Base-by-base conservation (phyloP, 2,797 vertebrate species). In the Momotus momota region DNA sequence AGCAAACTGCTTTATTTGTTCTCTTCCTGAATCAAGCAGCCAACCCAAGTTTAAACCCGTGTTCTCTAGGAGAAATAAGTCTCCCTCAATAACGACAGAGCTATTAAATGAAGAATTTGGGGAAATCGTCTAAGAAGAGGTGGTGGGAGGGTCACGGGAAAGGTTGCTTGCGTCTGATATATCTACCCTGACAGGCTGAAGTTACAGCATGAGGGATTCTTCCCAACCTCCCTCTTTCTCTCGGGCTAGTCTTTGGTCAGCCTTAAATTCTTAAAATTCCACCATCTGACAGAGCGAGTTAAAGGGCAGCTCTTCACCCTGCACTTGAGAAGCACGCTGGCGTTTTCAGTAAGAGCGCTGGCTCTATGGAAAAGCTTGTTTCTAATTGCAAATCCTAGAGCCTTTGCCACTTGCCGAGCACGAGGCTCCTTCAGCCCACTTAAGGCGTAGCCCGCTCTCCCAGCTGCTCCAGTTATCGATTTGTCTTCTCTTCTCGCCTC, bases 61-160 rank as follows among this genome's bases (percentile, higher is more conserved):
- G 12, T 46, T 93, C 66, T 46, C 13, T 87, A 78, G 73, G 74
- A 80, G 61, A 79, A 94, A 57, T 33, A 64, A 70, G 21, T 55
- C 14, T 31, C 23, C 15, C 16, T 88, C 41, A 6, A 41, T 91
- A 86, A 66, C 64, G 61, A 90, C 27, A 62, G 38, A 80, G 52
- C 57, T 87, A 35, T 72, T 89, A 86, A 57, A 65, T 31, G 43
- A 90, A 79, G 62, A 81, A 79, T 73, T 95, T 70, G 7, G 55
- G 61, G 48, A 86, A 92, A 83, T 77, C 23, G 23, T 92, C 20
- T 78, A 87, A 70, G 86, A 79, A 73, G 78, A 93, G 86, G 84
- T 89, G 72, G 54, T 89, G 70, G 94, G 86, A 97, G 96, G 98
- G 97, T 98, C 98, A 95, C 98, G 98, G 97, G 98, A 99, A 98